Conservation (phyloP, 2,113 vertebrate genomes). For the Chaetops frenatus region DNA sequence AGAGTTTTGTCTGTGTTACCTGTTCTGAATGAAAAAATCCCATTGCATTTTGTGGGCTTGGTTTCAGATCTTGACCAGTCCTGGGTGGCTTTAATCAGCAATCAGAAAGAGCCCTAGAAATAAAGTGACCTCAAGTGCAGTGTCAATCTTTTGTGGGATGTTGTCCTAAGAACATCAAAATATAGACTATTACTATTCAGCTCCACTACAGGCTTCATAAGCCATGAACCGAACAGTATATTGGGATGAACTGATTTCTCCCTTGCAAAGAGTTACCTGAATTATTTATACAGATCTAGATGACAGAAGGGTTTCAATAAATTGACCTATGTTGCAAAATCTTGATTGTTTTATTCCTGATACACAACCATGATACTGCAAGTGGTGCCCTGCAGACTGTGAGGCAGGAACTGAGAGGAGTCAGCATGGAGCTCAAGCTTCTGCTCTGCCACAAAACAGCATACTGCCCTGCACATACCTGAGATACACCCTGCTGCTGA, state of each 20-base stretch:
- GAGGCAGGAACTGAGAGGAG: background rate
- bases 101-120: background rate
- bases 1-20: background rate
- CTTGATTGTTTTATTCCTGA: background rate
- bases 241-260: background rate
- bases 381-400: background rate
- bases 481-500: background rate
- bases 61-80: background rate
- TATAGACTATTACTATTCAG: background rate
- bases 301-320: background rate
- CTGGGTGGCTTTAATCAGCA: background rate
- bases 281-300: background rate
- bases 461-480: background rate
- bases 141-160: background rate
- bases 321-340: background rate
- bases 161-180: background rate
- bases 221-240: background rate
- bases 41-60: background rate
- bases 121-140: background rate
- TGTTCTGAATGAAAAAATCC: background rate
- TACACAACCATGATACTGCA: background rate
- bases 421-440: background rate
- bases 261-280: background rate
- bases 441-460: background rate
- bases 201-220: background rate